phyloP scores from a whole-genome alignment of 2,888 invertebrate species.

The Oxyscelio sp. region DNA sequence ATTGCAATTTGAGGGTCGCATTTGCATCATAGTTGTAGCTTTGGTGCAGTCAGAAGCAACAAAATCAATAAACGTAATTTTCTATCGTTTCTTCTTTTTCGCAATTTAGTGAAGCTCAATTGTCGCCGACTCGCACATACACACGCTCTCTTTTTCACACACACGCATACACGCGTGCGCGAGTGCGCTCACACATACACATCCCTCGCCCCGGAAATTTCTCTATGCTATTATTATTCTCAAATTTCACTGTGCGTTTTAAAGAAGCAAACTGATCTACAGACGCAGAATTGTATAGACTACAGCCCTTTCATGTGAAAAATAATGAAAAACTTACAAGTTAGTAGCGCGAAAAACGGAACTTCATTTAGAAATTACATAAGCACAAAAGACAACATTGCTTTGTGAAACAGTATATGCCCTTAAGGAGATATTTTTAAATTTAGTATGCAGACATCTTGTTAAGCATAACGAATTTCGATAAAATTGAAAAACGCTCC shows the following conservation, averaged over 20 bases:
- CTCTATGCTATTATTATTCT: conserved; percentile 45
- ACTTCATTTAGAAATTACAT: conserved; percentile 46
- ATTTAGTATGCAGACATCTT: no score
- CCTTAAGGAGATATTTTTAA: no score
- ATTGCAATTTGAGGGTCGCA: conserved; percentile 59
- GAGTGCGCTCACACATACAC: conserved; percentile 28
- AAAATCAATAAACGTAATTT: conserved; percentile 74
- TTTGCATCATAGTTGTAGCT: conserved; percentile 72
- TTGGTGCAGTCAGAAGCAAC: conserved; percentile 40
- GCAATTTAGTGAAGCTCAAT: conserved; percentile 60
- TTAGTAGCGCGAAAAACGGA: conserved; percentile 10
- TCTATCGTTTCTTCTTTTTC: conserved; percentile 51
- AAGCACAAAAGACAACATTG: conserved; percentile 15
- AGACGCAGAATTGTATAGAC: conserved; percentile 16
- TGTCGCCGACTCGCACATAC: conserved; percentile 34
- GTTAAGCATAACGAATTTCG: no score
- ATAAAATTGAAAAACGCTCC: no score
- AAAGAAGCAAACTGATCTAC: conserved; percentile 18
- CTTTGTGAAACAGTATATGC: no score
- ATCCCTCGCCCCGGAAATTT: conserved; percentile 15
- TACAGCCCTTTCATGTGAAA: conserved; percentile 37
- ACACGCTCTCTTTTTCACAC: neutral
- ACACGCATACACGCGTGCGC: neutral
- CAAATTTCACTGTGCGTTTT: conserved; percentile 41
- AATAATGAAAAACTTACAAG: conserved; percentile 49